Conservation (phyloP, 1,140 invertebrate genomes). For the Brachionus rubens region DNA sequence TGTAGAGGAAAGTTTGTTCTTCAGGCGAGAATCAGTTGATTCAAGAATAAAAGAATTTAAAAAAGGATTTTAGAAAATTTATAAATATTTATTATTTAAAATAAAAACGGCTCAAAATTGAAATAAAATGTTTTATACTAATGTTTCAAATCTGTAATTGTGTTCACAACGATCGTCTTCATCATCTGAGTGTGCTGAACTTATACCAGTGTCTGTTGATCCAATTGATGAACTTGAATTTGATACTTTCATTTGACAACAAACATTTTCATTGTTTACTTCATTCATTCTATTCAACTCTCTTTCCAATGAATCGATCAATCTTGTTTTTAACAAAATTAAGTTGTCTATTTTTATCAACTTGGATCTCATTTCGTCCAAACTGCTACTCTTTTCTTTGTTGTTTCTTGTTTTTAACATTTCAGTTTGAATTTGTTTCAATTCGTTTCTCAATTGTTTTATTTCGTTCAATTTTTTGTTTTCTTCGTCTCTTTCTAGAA, state of each 20-base stretch:
- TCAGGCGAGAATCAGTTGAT: no score
- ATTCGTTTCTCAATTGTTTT: background rate
- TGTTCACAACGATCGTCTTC: background rate
- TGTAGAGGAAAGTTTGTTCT: no score
- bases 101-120: no score
- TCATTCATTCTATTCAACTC: background rate
- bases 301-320: slow-evolving; percentile 13
- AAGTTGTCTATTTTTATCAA: background rate
- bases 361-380: background rate
- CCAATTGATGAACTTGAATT: slow-evolving; percentile 20
- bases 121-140: no score
- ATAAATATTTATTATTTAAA: no score
- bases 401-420: background rate
- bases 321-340: background rate
- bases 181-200: background rate
- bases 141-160: slow-evolving; percentile 1
- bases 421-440: background rate
- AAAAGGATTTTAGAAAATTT: no score
- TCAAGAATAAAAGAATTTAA: no score
- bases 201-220: slow-evolving; percentile 27
- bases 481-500: no score
- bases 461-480: background rate
- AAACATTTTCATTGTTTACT: background rate
- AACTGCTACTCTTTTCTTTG: background rate
- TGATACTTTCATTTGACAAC: background rate